phyloP scores from a whole-genome alignment of 2,797 vertebrate genomes.

The Chelon auratus region DNA sequence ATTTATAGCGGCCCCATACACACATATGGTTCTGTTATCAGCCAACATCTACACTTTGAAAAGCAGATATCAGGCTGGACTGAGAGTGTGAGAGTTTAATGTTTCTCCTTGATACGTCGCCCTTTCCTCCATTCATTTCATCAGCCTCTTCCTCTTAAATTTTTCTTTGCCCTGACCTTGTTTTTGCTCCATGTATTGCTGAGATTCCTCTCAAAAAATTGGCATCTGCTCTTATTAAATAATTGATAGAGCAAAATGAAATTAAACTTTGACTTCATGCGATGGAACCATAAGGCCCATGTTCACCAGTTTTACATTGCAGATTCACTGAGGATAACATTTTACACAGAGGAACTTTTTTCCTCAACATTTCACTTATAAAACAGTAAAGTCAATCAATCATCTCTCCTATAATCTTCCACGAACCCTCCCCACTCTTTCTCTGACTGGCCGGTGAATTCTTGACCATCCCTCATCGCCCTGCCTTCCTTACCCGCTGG shows the following conservation, averaged over 20 bases:
- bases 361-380: conserved; percentile 21
- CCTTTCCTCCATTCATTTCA: conserved; percentile 6
- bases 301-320: not conserved
- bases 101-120: conserved; percentile 17
- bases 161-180: not conserved
- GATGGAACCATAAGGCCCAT: not conserved
- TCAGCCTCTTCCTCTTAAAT: not conserved
- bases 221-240: not conserved
- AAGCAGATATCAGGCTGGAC: not conserved
- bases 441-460: conserved; percentile 48
- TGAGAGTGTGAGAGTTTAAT: conserved; percentile 36
- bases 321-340: not conserved
- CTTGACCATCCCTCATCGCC: conserved; percentile 64
- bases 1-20: not conserved
- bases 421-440: conserved; percentile 9
- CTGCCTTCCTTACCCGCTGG: conserved; percentile 27
- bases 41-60: not conserved
- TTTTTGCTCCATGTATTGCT: not conserved
- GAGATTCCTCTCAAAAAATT: not conserved
- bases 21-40: conserved; percentile 1
- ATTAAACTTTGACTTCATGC: not conserved
- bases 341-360: conserved; percentile 4
- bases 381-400: conserved; percentile 51
- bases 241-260: not conserved
- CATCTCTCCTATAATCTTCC: conserved; percentile 50